Base-by-base conservation (phyloP, 2,113 vertebrate genomes). In the Trichomycterus rosablanca region DNA sequence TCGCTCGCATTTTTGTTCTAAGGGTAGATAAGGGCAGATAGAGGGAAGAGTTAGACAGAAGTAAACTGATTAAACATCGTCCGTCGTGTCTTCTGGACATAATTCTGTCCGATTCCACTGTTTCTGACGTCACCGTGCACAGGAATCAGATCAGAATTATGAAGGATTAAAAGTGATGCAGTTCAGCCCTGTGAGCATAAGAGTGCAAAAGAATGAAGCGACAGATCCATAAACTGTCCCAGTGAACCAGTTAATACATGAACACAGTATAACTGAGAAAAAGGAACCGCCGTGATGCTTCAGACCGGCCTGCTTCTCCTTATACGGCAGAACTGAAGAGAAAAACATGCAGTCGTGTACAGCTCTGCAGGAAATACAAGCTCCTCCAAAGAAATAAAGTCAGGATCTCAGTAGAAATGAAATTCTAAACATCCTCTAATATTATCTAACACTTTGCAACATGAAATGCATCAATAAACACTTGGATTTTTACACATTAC, bases 1-100 rank as follows among this genome's bases (percentile, higher is more conserved):
- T 75, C 81, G 48, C 56, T 72, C 56, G 80, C 78, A 23, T 71
- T 66, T 74, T 82, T 78, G 23, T 73, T 84, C 87, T 89, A 78
- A 54, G 67, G 63, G 65, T n/a, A 39, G 0, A 24, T 23, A 22
- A 26, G n/a, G n/a, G 39, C 46, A 73, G 69, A 65, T 40, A 65
- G 30, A 56, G 16, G 3, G 3, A 3, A 56, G 15, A 48, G 12
- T 65, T 69, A 77, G 43, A 53, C 76, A 61, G 67, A 52, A 55
- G 16, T 2, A 48, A 9, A 55, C 43, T 37, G n/a, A n/a, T n/a
- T n/a, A n/a, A n/a, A n/a, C n/a, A n/a, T n/a, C n/a, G n/a, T n/a
- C n/a, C n/a, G n/a, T 6, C 49, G 20, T 26, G 18, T 16, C 3
- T 7, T 56, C 30, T 22, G 16, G 28, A 54, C 39, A 44, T 18